Evolutionary conservation across 2,888 invertebrate species (phyloP).

Genomic region (Lepidocyrtinus sp.): DNA sequence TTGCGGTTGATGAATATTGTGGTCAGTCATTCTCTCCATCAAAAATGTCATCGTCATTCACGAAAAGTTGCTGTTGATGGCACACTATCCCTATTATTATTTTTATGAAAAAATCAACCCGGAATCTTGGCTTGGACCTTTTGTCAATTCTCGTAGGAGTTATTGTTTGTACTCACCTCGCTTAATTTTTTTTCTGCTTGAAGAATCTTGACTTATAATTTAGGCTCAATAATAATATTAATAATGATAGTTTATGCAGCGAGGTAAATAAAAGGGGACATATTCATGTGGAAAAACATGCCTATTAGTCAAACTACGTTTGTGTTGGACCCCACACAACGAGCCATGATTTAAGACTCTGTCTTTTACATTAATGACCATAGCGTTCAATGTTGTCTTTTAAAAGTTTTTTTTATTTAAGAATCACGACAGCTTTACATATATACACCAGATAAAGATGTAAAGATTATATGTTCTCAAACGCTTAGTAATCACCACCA

Average conservation of each 20-base stretch:
- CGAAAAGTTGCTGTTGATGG: too few relatives aligned
- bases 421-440: too few relatives aligned
- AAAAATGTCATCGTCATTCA: conserved; percentile 17
- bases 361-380: conserved; percentile 36
- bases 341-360: conserved; percentile 44
- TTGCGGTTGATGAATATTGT: too few relatives aligned
- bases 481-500: too few relatives aligned
- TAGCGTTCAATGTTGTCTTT: too few relatives aligned
- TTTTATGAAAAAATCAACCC: too few relatives aligned
- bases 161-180: not conserved
- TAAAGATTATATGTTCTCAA: too few relatives aligned
- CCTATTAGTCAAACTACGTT: conserved; percentile 51
- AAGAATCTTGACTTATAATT: conserved; percentile 1
- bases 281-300: conserved; percentile 41
- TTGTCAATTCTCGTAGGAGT: not conserved
- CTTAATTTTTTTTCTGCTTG: not conserved
- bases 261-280: conserved; percentile 9
- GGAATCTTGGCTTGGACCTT: not conserved
- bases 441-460: too few relatives aligned
- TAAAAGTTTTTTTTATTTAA: too few relatives aligned
- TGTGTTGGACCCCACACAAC: conserved; percentile 61
- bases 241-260: conserved; percentile 19
- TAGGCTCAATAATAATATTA: conserved; percentile 15
- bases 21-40: not conserved
- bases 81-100: too few relatives aligned